These are phyloP conservation scores for Hermetia illucens DNA, from an alignment of 1,140 invertebrate species.

Conservation along the genomic window DNA sequence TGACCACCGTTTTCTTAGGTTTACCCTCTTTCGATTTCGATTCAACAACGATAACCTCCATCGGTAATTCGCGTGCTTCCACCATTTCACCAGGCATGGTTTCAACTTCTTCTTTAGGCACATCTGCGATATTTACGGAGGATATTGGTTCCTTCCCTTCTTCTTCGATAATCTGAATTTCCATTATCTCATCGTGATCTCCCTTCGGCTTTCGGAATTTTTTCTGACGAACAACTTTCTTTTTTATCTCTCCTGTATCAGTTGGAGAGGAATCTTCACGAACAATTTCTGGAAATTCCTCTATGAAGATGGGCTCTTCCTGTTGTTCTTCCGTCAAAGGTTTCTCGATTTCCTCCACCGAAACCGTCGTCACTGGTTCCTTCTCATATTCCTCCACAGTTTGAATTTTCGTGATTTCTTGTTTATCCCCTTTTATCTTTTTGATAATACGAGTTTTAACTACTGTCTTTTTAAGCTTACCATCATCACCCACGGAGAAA, in stretches of 20 bases:
- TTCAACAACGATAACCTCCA: conserved; percentile 31
- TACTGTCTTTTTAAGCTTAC: conserved; percentile 29
- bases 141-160: conserved; percentile 16
- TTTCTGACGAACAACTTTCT: conserved; percentile 12
- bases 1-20: conserved; percentile 24
- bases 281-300: conserved; percentile 9
- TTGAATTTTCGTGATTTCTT: conserved; percentile 31
- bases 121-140: conserved; percentile 10
- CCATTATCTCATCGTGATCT: conserved; percentile 15
- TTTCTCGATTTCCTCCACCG: conserved; percentile 20
- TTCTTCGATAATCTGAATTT: conserved; percentile 19
- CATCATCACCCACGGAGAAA: conserved; percentile 25
- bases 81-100: conserved; percentile 7
- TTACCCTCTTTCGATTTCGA: conserved; percentile 18
- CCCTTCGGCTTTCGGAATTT: conserved; percentile 11
- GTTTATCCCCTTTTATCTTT: conserved; percentile 26
- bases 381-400: conserved; percentile 33
- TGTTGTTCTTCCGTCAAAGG: conserved; percentile 8
- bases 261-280: conserved; percentile 11
- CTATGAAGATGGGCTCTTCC: background rate
- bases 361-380: conserved; percentile 24
- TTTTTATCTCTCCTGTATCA: conserved; percentile 8
- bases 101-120: conserved; percentile 10
- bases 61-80: conserved; percentile 19
- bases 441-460: conserved; percentile 31